Percentiles rank a stretch among this genome's conserved stretches.
These are phyloP conservation scores for Charaxes varanes DNA, from an alignment of 1,140 invertebrate species.

Conservation along the genomic window DNA sequence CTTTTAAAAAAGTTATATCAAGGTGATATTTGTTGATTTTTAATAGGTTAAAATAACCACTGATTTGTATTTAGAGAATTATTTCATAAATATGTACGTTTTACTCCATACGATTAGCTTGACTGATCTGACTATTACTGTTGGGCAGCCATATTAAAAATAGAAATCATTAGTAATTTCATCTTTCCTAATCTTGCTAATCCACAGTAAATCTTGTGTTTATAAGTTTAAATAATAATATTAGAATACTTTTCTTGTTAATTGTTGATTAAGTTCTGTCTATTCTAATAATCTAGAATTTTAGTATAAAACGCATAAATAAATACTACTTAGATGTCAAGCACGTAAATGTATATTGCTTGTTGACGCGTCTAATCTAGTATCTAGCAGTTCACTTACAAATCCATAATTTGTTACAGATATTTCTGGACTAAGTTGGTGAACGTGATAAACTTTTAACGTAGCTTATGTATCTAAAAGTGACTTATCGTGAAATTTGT, in stretches of 20 bases:
- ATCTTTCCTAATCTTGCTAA: slow-evolving; percentile 48
- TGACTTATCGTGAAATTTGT: slow-evolving; percentile 67
- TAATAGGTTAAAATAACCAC: background rate
- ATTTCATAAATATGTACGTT: slow-evolving; percentile 3
- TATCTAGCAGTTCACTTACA: slow-evolving; percentile 12
- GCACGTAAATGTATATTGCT: slow-evolving; percentile 33
- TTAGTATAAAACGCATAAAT: background rate
- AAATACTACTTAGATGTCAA: slow-evolving; percentile 13
- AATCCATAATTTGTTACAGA: slow-evolving; percentile 47
- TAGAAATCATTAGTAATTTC: slow-evolving; percentile 42
- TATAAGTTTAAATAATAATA: slow-evolving; percentile 2
- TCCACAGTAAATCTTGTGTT: slow-evolving; percentile 22
- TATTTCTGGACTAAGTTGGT: slow-evolving; percentile 59
- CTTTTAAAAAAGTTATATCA: slow-evolving; percentile 71
- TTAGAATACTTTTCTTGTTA: background rate
- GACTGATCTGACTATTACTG: too few species aligned
- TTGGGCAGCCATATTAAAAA: slow-evolving; percentile 62
- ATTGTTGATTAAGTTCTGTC: slow-evolving; percentile 7
- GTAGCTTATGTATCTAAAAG: slow-evolving; percentile 65
- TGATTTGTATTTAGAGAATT: slow-evolving; percentile 18
- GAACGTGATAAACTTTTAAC: slow-evolving; percentile 66
- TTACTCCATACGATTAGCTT: slow-evolving; percentile 10
- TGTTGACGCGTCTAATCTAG: slow-evolving; percentile 66
- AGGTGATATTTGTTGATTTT: slow-evolving; percentile 46
- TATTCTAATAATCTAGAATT: slow-evolving; percentile 3